Base-by-base conservation (phyloP, 1,140 invertebrate species). In the Thaumatotibia leucotreta region DNA sequence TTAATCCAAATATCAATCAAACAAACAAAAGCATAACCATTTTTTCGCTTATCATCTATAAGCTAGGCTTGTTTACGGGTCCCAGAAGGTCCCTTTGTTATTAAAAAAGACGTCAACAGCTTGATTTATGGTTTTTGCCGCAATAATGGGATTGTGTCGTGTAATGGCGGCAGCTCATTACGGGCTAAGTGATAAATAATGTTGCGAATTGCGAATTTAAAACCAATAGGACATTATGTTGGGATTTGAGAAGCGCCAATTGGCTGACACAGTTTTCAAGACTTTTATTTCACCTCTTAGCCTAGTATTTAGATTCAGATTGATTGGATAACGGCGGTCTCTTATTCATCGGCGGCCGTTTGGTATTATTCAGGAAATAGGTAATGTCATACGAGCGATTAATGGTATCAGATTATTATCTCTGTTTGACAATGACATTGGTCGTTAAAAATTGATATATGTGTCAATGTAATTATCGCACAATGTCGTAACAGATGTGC, bases 41-140 rank as follows among this genome's bases (percentile, higher is more conserved):
- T 45, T 45, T 39, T 45, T 20, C 39, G 39, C 39, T 45, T 45
- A 45, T 45, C 39, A 45, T 45, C 39, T 20, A n/a, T 17, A 20
- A 45, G 39, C 39, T 14, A 11, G 9, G 45, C 66, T 68, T 72
- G 71, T 69, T 69, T 68, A 72, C 66, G 64, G 63, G 63, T 50
- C 49, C 64, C 63, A 74, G 71, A 62, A 45, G 50, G 45, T 69
- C 35, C 67, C 66, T 76, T 81, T 81, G 81, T 83, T 80, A 82
- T 78, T 83, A 83, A 83, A 84, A 79, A 84, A 84, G 82, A 82
- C 76, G 80, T 82, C 82, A 81, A 84, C 76, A 73, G 74, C 52
- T 74, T 84, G 80, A 84, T 84, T 84, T 82, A 84, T 81, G 73
- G 68, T 50, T 33, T 75, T 66, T 75, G 77, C 77, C 78, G 66